A percentile compares a stretch with the other conserved stretches of the same genome.
These are phyloP conservation scores for Allobates femoralis DNA, from an alignment of 2,797 vertebrate species.

Conservation along the genomic window DNA sequence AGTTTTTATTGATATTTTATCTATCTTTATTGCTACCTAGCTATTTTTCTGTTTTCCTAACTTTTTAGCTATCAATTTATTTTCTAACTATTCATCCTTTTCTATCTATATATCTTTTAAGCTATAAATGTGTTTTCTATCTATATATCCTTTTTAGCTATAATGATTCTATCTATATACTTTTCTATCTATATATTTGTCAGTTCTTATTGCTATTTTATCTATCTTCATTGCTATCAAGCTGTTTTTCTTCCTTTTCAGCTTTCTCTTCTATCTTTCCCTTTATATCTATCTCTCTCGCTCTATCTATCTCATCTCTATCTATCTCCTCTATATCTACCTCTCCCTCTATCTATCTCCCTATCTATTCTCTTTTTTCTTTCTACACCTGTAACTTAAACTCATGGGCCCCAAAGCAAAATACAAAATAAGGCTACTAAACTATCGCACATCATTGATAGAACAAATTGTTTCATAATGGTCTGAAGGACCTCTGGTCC, in stretches of 20 bases:
- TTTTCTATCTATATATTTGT: too few relatives aligned
- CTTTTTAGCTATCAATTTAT: too few relatives aligned
- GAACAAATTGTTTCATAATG: not conserved
- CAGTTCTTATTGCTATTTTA: not conserved
- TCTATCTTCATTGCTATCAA: too few relatives aligned
- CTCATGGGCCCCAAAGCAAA: not conserved
- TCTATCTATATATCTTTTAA: not conserved
- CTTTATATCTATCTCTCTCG: too few relatives aligned
- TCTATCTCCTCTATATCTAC: not conserved
- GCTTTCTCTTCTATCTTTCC: too few relatives aligned
- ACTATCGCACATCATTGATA: not conserved
- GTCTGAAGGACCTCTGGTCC: not conserved
- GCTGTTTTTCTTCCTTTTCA: too few relatives aligned
- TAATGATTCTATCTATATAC: not conserved
- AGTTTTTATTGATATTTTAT: too few relatives aligned
- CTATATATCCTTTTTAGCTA: not conserved
- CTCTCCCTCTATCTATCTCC: not conserved
- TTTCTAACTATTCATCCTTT: too few relatives aligned
- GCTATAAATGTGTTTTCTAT: not conserved
- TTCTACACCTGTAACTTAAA: not conserved
- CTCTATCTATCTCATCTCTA: too few relatives aligned
- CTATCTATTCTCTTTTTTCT: not conserved
- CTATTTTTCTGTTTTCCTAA: not conserved
- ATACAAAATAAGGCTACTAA: not conserved
- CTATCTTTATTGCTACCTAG: too few relatives aligned